These are phyloP conservation scores for Paramormyrops kingsleyae DNA, from an alignment of 2,113 vertebrate genomes.

Conservation along the genomic window DNA sequence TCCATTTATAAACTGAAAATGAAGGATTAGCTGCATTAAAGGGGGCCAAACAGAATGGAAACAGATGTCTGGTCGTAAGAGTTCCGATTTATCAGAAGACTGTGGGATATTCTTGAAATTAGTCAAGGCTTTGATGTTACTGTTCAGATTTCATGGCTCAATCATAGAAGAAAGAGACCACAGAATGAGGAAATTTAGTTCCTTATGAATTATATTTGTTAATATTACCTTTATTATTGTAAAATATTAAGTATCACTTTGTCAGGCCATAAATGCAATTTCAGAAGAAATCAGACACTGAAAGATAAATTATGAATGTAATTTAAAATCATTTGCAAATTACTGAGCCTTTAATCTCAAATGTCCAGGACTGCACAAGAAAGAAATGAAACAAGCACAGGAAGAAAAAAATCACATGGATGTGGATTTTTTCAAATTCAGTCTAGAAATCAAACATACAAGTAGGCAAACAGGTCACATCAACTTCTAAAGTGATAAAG, in stretches of 20 bases:
- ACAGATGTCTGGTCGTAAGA: neutral
- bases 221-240: neutral
- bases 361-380: neutral
- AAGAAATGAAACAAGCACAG: neutral
- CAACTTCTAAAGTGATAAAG: neutral
- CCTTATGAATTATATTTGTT: neutral
- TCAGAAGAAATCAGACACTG: neutral
- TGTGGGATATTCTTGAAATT: neutral
- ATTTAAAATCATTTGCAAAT: neutral
- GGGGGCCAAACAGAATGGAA: neutral
- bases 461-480: neutral
- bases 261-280: neutral
- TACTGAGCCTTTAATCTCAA: neutral
- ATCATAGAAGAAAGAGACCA: neutral
- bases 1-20: neutral
- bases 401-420: neutral
- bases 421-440: neutral
- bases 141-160: neutral
- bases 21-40: neutral
- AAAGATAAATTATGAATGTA: neutral
- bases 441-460: neutral
- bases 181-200: neutral
- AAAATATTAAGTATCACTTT: neutral
- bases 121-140: neutral
- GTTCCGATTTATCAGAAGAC: neutral